phyloP scores from a whole-genome alignment of 1,140 invertebrate species.

The Helicorthomorpha holstii region DNA sequence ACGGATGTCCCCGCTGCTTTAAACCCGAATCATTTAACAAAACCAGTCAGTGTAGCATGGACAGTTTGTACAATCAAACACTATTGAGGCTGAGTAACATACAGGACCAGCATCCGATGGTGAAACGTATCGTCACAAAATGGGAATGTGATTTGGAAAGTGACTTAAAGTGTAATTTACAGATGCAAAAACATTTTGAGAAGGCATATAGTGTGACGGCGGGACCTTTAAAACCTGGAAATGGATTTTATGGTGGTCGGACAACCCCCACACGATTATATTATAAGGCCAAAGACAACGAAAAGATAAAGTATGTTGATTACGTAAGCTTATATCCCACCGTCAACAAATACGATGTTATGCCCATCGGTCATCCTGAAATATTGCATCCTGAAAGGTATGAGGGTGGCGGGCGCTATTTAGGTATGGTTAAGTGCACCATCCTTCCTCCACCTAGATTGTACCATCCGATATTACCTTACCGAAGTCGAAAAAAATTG shows the following conservation, averaged over 20 bases:
- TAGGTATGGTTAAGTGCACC: slow-evolving; percentile 17
- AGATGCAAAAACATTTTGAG: neutral
- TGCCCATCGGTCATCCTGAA: too few species aligned
- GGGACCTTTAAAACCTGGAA: slow-evolving; percentile 10
- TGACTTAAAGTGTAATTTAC: slow-evolving; percentile 8
- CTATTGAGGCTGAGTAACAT: slow-evolving; percentile 7
- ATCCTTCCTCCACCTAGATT: too few species aligned
- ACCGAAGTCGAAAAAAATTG: slow-evolving; percentile 6
- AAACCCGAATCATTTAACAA: neutral
- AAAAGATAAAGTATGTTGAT: slow-evolving; percentile 23
- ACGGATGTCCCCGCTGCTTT: slow-evolving; percentile 14
- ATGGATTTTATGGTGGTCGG: slow-evolving; percentile 23
- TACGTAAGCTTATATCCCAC: slow-evolving; percentile 22
- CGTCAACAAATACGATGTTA: too few species aligned
- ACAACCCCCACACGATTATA: slow-evolving; percentile 19
- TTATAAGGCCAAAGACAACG: slow-evolving; percentile 14
- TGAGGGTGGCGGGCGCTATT: slow-evolving; percentile 9
- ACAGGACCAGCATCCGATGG: neutral
- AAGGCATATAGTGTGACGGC: neutral
- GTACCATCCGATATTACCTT: too few species aligned
- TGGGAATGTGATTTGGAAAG: too few species aligned
- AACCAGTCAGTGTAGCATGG: too few species aligned
- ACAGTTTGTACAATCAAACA: slow-evolving; percentile 9
- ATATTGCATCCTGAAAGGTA: too few species aligned
- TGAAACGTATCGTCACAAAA: slow-evolving; percentile 10